These are phyloP conservation scores for Coracias cyanogaster DNA, from an alignment of 2,797 vertebrate species.

Conservation along the genomic window DNA sequence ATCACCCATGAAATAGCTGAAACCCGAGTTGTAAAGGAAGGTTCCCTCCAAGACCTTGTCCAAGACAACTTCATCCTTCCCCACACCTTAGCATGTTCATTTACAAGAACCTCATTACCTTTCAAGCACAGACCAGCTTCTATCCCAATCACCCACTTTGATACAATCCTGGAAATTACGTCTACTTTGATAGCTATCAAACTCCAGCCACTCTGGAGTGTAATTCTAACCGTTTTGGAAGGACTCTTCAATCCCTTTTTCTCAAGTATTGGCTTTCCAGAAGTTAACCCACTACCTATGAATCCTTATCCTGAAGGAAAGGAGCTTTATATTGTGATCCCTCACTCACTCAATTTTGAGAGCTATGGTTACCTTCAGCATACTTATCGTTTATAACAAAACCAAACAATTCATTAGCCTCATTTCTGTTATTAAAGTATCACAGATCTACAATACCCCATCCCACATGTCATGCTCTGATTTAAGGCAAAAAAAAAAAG, in stretches of 20 bases:
- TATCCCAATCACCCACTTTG: background rate
- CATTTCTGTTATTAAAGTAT: background rate
- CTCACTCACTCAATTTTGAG: background rate
- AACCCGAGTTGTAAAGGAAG: background rate
- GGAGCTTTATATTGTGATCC: background rate
- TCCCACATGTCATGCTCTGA: background rate
- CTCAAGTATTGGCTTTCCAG: background rate
- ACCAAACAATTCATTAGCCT: background rate
- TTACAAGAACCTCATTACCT: background rate
- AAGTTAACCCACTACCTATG: accelerated
- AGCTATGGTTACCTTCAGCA: background rate
- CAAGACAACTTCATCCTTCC: background rate
- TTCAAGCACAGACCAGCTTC: background rate
- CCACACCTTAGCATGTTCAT: background rate
- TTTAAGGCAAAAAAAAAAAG: background rate
- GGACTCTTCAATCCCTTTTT: background rate
- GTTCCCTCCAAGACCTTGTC: background rate
- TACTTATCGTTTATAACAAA: background rate
- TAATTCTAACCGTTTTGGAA: background rate
- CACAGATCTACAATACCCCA: background rate
- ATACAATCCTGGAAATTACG: background rate
- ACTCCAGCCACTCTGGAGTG: background rate
- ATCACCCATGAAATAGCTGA: accelerated
- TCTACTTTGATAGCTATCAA: background rate
- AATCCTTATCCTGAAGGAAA: background rate